Percentiles rank a stretch among this genome's conserved stretches.
Conservation (phyloP, 2,888 invertebrate genomes). For the Pyralis farinalis region DNA sequence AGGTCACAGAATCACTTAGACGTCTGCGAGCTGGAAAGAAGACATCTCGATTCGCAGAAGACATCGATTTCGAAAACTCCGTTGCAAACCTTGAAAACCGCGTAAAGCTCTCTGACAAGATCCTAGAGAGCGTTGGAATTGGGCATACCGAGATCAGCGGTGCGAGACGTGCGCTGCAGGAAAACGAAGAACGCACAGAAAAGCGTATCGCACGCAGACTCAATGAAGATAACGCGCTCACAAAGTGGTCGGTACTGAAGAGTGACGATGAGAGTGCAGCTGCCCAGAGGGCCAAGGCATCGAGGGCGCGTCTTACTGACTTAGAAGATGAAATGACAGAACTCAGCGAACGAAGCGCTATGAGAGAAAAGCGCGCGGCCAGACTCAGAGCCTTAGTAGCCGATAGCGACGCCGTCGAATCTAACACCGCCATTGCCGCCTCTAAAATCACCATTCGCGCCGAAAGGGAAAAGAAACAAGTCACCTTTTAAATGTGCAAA, state of each 20-base stretch:
- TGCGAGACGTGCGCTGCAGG: conserved; percentile 67
- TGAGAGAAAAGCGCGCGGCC: conserved; percentile 86
- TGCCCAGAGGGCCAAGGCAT: conserved; percentile 82
- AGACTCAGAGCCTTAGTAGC: conserved; percentile 86
- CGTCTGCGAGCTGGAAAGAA: conserved; percentile 83
- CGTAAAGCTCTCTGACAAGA: conserved; percentile 83
- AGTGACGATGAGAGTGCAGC: conserved; percentile 79
- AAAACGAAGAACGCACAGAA: conserved; percentile 72
- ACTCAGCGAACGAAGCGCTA: conserved; percentile 84
- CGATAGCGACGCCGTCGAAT: conserved; percentile 72
- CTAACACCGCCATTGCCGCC: conserved; percentile 37
- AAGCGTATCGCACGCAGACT: conserved; percentile 67
- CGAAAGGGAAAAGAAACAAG: conserved; percentile 74
- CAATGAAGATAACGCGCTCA: conserved; percentile 67
- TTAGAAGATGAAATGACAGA: conserved; percentile 89
- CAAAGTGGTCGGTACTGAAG: conserved; percentile 84
- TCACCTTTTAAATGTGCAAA: conserved; percentile 57
- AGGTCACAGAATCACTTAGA: conserved; percentile 82
- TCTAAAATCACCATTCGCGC: conserved; percentile 62
- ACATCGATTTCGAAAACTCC: conserved; percentile 83
- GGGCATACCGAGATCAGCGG: conserved; percentile 77
- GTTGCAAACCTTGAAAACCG: conserved; percentile 80
- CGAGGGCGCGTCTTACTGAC: conserved; percentile 85
- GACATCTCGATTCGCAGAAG: conserved; percentile 81
- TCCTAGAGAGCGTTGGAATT: conserved; percentile 83